Evolutionary conservation across 1,140 invertebrate genomes (phyloP).

Genomic region (Zelostemma sp.): DNA sequence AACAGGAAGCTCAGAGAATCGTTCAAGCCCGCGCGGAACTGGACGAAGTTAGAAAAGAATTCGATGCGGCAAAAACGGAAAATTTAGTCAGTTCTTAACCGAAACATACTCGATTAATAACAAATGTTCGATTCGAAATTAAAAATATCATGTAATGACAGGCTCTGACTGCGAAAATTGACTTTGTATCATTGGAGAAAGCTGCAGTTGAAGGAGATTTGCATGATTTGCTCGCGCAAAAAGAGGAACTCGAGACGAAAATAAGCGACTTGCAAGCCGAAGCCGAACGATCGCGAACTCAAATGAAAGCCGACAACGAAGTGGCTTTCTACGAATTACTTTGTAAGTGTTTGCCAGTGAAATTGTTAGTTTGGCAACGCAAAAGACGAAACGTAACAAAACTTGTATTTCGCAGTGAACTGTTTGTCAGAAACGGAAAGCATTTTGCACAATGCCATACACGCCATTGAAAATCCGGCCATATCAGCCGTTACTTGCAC

Average conservation of each 20-base stretch:
- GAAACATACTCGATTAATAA: no score
- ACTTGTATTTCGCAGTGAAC: conserved; percentile 66
- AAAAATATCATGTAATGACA: conserved; percentile 31
- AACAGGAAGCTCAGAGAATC: conserved; percentile 72
- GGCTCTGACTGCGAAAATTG: conserved; percentile 67
- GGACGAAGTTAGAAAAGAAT: conserved; percentile 66
- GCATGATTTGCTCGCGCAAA: conserved; percentile 76
- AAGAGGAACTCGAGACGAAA: conserved; percentile 74
- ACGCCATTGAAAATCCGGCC: conserved; percentile 79
- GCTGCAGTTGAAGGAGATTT: conserved; percentile 76
- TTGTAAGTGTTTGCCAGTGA: conserved; percentile 45
- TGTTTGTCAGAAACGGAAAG: conserved; percentile 73
- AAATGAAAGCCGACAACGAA: conserved; percentile 59
- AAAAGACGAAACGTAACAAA: neutral
- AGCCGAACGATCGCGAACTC: conserved; percentile 52
- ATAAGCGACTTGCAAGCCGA: conserved; percentile 67
- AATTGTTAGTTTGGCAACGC: neutral
- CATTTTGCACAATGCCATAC: conserved; percentile 75
- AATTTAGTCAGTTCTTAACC: conserved; percentile 67
- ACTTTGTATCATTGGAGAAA: conserved; percentile 73
- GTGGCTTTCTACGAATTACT: conserved; percentile 59
- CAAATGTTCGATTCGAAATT: no score
- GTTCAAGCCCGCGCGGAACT: conserved; percentile 64
- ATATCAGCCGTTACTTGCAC: conserved; percentile 78
- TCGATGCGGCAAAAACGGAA: conserved; percentile 69